Conservation (phyloP, 1,140 invertebrate species). For the Ectropis grisescens region DNA sequence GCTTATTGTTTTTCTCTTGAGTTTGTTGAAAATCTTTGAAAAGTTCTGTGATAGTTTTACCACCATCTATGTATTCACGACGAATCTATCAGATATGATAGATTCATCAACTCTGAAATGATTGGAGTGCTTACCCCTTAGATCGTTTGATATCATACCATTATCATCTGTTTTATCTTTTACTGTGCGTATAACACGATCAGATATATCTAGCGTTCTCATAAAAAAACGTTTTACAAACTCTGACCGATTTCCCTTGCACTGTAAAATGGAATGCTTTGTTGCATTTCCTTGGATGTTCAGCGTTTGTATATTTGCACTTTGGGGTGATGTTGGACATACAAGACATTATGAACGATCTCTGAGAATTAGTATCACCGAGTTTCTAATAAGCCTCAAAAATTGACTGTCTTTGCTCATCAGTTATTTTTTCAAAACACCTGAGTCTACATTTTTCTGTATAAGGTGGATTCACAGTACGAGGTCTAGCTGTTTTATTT, state of each 20-base stretch:
- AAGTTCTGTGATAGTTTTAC: conserved; percentile 29
- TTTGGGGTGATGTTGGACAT: conserved; percentile 8
- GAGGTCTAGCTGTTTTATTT: too few species aligned
- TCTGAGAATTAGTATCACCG: conserved; percentile 6
- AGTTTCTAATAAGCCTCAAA: conserved; percentile 9
- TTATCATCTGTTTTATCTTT: conserved; percentile 9
- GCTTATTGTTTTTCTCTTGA: conserved; percentile 15
- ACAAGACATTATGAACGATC: conserved; percentile 5
- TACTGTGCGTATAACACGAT: conserved; percentile 15
- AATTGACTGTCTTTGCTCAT: conserved; percentile 3
- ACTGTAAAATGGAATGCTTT: conserved; percentile 14
- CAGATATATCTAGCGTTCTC: conserved; percentile 11
- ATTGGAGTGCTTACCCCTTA: conserved; percentile 5
- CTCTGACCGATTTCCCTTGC: conserved; percentile 7
- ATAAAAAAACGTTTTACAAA: conserved; percentile 21
- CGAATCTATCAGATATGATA: conserved; percentile 28
- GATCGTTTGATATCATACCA: conserved; percentile 7
- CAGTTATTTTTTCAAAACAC: conserved; percentile 6
- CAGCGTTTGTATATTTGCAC: conserved; percentile 16
- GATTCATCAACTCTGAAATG: conserved; percentile 28
- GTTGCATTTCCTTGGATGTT: conserved; percentile 6
- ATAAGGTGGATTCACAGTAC: conserved; percentile 8
- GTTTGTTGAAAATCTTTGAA: conserved; percentile 23
- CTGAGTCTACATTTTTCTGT: conserved; percentile 12
- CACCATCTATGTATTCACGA: conserved; percentile 33